Evolutionary conservation across 1,140 invertebrate species (phyloP).

Genomic region (Drosophila ficusphila): DNA sequence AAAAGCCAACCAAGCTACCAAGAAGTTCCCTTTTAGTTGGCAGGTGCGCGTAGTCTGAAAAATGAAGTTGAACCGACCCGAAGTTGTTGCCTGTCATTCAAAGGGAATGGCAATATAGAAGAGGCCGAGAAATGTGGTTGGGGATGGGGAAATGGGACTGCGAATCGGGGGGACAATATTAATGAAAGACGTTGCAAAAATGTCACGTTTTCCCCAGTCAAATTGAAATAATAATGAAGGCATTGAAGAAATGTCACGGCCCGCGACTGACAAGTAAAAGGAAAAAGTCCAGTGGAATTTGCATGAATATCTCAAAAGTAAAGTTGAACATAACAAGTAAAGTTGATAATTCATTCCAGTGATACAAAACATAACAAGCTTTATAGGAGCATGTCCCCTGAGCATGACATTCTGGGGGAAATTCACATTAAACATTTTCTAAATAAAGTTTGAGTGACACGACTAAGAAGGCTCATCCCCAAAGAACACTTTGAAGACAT

Average conservation of each 20-base stretch:
- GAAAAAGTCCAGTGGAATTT: slow-evolving; percentile 38
- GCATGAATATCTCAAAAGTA: slow-evolving; percentile 25
- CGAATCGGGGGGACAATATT: slow-evolving; percentile 40
- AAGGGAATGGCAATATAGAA: slow-evolving; percentile 32
- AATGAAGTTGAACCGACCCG: slow-evolving; percentile 67
- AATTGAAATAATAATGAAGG: slow-evolving; percentile 64
- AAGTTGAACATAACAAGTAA: slow-evolving; percentile 21
- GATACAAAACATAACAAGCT: slow-evolving; percentile 37
- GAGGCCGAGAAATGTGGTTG: slow-evolving; percentile 2
- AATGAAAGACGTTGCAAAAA: slow-evolving; percentile 63
- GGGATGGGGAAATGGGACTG: slow-evolving; percentile 12
- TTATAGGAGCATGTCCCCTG: slow-evolving; percentile 14
- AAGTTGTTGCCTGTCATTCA: slow-evolving; percentile 74
- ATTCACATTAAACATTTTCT: slow-evolving; percentile 1
- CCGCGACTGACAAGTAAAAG: slow-evolving; percentile 17
- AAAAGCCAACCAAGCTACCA: slow-evolving; percentile 29
- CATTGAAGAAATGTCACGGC: slow-evolving; percentile 59
- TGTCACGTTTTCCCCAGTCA: slow-evolving; percentile 55
- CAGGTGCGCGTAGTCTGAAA: slow-evolving; percentile 75
- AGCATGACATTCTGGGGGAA: neutral
- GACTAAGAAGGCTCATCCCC: slow-evolving; percentile 7
- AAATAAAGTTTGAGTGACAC: slow-evolving; percentile 35
- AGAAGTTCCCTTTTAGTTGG: slow-evolving; percentile 53
- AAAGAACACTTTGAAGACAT: slow-evolving; percentile 24
- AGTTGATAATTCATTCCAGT: slow-evolving; percentile 27